Conservation (phyloP, 2,113 vertebrate species). For the Neogobius melanostomus region DNA sequence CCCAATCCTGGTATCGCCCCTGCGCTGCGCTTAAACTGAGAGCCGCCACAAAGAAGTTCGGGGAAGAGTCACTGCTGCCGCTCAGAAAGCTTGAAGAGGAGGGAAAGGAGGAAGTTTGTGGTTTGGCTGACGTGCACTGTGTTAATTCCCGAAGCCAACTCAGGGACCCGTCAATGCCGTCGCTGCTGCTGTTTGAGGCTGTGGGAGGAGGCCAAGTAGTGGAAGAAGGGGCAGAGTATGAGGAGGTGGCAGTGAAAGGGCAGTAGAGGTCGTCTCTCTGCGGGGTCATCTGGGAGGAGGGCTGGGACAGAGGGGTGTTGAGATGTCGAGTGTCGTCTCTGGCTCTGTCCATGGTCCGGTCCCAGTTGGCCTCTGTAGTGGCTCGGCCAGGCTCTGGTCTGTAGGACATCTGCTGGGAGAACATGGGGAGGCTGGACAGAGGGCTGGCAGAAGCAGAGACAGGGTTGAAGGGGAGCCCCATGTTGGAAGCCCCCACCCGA, state of each 20-base stretch:
- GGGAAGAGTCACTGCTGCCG: too few species aligned
- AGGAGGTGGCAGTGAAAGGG: conserved; percentile 13
- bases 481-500: conserved; percentile 47
- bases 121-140: conserved; percentile 17
- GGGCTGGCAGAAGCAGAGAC: conserved; percentile 14
- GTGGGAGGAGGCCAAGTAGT: background rate
- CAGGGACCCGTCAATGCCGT: conserved; percentile 30
- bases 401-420: conserved; percentile 63
- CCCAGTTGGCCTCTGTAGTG: conserved; percentile 17
- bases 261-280: conserved; percentile 46
- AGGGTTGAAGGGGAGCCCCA: conserved; percentile 46
- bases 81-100: background rate
- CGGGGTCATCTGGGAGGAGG: conserved; percentile 54
- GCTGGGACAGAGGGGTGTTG: conserved; percentile 73
- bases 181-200: background rate
- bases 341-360: conserved; percentile 63
- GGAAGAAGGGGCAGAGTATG: background rate
- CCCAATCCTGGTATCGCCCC: conserved; percentile 51
- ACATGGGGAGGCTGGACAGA: conserved; percentile 15
- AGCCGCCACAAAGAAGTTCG: background rate
- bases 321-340: conserved; percentile 77
- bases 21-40: conserved; percentile 6
- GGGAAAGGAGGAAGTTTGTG: background rate
- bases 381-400: conserved; percentile 51
- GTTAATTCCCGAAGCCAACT: conserved; percentile 54